phyloP scores from a whole-genome alignment of 2,113 vertebrate genomes.

The Sebastes schlegelii region DNA sequence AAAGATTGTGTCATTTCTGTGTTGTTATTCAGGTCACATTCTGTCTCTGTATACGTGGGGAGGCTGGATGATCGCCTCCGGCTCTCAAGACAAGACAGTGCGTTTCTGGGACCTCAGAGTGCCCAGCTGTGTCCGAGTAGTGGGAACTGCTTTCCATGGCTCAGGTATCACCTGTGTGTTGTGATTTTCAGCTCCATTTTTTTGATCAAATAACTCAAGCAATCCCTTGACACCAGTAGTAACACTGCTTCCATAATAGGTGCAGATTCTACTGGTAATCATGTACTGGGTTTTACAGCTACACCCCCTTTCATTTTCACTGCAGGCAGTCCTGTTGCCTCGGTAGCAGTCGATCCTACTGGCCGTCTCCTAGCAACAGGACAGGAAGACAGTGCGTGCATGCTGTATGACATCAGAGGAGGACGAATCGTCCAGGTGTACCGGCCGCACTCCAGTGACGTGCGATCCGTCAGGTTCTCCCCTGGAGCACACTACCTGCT shows the following conservation, averaged over 20 bases:
- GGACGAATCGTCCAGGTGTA: slow-evolving; percentile 98
- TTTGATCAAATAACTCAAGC: background rate
- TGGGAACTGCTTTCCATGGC: slow-evolving; percentile 97
- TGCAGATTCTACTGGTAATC: background rate
- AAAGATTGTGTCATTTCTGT: background rate
- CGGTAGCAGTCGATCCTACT: slow-evolving; percentile 97
- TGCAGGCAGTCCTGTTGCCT: slow-evolving; percentile 96
- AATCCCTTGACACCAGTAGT: background rate
- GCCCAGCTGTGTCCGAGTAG: slow-evolving; percentile 97
- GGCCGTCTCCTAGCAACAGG: slow-evolving; percentile 95
- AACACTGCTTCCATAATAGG: background rate
- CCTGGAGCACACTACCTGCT: slow-evolving; percentile 97
- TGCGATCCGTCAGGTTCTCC: slow-evolving; percentile 96
- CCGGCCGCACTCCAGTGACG: slow-evolving; percentile 92
- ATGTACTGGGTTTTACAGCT: background rate
- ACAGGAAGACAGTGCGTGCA: slow-evolving; percentile 97
- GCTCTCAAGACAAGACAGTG: slow-evolving; percentile 98
- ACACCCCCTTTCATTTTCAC: background rate
- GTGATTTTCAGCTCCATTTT: background rate
- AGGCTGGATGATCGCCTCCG: slow-evolving; percentile 99
- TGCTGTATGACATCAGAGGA: slow-evolving; percentile 97
- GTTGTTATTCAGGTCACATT: slow-evolving; percentile 89
- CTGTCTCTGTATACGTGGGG: slow-evolving; percentile 98
- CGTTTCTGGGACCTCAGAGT: slow-evolving; percentile 98
- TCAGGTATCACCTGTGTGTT: slow-evolving; percentile 84